phyloP scores from a whole-genome alignment of 2,113 vertebrate species.

The Osmerus mordax region DNA sequence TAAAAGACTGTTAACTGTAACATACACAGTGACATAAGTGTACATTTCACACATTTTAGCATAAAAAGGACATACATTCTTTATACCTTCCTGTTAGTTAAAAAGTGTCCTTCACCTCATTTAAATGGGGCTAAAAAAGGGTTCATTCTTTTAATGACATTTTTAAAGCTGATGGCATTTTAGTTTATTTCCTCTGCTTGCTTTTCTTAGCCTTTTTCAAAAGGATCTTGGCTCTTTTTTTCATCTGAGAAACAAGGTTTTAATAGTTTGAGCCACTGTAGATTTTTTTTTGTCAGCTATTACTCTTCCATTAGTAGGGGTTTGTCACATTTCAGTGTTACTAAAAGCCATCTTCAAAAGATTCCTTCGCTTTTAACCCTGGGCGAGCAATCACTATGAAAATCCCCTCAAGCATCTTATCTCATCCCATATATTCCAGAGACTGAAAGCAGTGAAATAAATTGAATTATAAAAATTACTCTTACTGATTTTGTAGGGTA shows the following conservation, averaged over 20 bases:
- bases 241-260: conserved; percentile 33
- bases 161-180: conserved; percentile 34
- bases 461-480: conserved; percentile 33
- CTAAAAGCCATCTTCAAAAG: conserved; percentile 45
- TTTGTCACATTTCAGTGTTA: conserved; percentile 58
- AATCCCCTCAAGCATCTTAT: conserved; percentile 23
- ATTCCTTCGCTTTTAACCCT: conserved; percentile 27
- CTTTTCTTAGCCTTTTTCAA: conserved; percentile 37
- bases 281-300: conserved; percentile 49
- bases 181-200: conserved; percentile 38
- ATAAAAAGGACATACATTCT: not conserved
- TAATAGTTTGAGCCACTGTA: conserved; percentile 43
- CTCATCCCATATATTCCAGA: conserved; percentile 29
- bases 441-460: conserved; percentile 12
- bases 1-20: no score
- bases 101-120: conserved; percentile 13
- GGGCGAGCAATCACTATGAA: conserved; percentile 38
- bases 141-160: conserved; percentile 4
- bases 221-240: conserved; percentile 23
- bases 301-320: conserved; percentile 51
- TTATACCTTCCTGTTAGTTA: not conserved
- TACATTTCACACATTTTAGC: not conserved
- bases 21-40: not conserved
- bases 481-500: conserved; percentile 27
- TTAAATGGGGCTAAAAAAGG: conserved; percentile 37